Percentiles rank a stretch among this genome's conserved stretches.
phyloP scores from a whole-genome alignment of 2,888 invertebrate species.

The Polydesmus complanatus region DNA sequence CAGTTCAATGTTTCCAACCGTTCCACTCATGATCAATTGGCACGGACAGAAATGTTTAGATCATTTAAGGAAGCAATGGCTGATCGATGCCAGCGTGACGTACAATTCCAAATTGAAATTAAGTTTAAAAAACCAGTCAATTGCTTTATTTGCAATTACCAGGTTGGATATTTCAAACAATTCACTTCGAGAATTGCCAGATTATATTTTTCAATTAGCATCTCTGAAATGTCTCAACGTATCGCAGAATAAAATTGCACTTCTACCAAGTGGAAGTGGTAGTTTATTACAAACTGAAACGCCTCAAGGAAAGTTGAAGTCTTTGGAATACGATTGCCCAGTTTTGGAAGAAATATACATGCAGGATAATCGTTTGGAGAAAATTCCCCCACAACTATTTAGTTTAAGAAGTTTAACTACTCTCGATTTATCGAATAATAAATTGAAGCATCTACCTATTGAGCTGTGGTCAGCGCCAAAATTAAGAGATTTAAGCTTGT shows the following conservation, averaged over 20 bases:
- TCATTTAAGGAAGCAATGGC: constrained; percentile 60
- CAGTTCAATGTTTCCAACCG: constrained; percentile 64
- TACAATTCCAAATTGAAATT: constrained; percentile 69
- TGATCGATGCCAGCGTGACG: constrained; percentile 65
- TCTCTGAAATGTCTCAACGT: constrained; percentile 69
- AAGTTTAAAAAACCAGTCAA: constrained; percentile 48
- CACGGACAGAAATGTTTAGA: constrained; percentile 61
- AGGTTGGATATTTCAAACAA: constrained; percentile 86
- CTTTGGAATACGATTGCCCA: constrained; percentile 35
- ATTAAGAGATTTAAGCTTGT: constrained; percentile 71
- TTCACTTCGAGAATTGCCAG: constrained; percentile 60
- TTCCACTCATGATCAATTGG: constrained; percentile 78
- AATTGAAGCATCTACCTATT: constrained; percentile 64
- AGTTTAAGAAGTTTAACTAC: constrained; percentile 59
- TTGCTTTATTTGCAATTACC: constrained; percentile 79
- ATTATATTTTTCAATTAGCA: constrained; percentile 64
- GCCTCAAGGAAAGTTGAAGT: constrained; percentile 16
- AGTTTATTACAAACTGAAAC: constrained; percentile 15
- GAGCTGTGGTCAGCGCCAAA: constrained; percentile 75
- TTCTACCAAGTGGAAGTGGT: constrained; percentile 40
- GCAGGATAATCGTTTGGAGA: constrained; percentile 74
- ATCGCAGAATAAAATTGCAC: constrained; percentile 75
- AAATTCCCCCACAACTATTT: constrained; percentile 68
- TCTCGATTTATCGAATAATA: constrained; percentile 89
- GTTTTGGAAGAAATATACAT: constrained; percentile 77